These are phyloP conservation scores for Microchrysa polita DNA, from an alignment of 2,888 invertebrate species.

Conservation along the genomic window DNA sequence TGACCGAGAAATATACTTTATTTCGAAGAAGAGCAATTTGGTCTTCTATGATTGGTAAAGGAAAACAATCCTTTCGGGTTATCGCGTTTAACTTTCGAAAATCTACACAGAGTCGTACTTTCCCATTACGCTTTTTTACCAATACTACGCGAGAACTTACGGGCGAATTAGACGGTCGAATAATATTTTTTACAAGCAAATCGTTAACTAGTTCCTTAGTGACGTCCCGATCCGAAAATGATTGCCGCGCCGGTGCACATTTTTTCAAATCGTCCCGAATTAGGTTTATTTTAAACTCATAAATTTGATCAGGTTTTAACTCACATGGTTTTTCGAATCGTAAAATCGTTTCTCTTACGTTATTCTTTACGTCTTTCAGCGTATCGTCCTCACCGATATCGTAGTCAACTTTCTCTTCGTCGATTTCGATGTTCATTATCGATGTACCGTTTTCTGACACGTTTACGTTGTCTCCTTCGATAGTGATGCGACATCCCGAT, in stretches of 20 bases:
- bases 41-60: slow-evolving; percentile 56
- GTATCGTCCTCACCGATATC: neutral
- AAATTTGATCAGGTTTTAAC: neutral
- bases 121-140: neutral
- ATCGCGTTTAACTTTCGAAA: slow-evolving; percentile 53
- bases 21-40: slow-evolving; percentile 48
- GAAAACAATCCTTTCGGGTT: slow-evolving; percentile 50
- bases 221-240: neutral
- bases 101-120: neutral
- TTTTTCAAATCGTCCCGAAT: neutral
- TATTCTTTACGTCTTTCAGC: neutral
- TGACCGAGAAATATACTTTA: neutral
- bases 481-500: neutral
- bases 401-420: neutral
- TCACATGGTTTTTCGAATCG: neutral
- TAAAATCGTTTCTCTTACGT: neutral
- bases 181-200: neutral
- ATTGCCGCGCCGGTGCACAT: neutral
- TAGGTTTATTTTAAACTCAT: neutral
- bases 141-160: neutral
- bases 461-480: neutral
- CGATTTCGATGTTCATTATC: neutral
- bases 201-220: neutral
- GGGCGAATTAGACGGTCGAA: neutral
- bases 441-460: neutral